These are phyloP conservation scores for Crocodylus rhombifer DNA, from an alignment of 2,797 vertebrate genomes.

Conservation along the genomic window DNA sequence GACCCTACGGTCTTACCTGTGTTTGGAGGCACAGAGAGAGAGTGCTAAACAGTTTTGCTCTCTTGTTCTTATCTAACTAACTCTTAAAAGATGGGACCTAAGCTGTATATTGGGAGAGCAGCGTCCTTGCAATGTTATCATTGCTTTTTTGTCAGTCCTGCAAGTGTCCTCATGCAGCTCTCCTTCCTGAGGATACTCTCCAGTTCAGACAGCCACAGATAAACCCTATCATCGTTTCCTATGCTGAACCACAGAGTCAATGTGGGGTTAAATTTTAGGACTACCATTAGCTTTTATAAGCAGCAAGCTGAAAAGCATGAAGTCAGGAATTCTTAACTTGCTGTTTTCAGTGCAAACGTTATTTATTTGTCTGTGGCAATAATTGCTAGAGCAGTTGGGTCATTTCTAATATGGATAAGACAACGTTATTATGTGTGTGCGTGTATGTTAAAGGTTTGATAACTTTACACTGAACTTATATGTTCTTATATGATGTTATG, in stretches of 20 bases:
- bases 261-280: not conserved
- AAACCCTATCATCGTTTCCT: not conserved
- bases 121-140: not conserved
- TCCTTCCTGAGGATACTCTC: not conserved
- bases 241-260: not conserved
- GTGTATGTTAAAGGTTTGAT: not conserved
- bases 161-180: not conserved
- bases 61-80: not conserved
- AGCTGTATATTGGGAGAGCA: not conserved
- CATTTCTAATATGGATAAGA: not conserved
- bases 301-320: not conserved
- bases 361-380: not conserved
- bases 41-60: not conserved
- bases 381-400: not conserved
- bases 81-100: not conserved
- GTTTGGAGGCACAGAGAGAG: not conserved
- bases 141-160: not conserved
- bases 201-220: not conserved
- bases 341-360: not conserved
- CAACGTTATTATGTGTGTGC: not conserved
- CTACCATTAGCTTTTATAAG: not conserved
- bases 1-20: not conserved
- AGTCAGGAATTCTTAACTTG: not conserved
- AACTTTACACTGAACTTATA: not conserved
- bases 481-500: not conserved